Evolutionary conservation across 2,113 vertebrate species (phyloP).

Genomic region (Picathartes gymnocephalus): DNA sequence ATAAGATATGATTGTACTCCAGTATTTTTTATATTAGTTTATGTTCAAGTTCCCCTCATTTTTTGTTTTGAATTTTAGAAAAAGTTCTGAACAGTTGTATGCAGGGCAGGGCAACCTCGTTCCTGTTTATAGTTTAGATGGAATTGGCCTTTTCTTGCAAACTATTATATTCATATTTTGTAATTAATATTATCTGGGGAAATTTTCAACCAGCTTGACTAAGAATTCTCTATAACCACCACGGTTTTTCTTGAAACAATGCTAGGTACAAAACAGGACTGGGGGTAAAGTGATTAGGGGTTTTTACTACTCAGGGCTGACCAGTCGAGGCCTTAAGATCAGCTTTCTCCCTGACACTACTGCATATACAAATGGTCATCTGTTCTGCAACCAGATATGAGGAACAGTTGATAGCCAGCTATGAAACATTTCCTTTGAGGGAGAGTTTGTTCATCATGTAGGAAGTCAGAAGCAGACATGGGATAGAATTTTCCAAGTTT

Average conservation of each 20-base stretch:
- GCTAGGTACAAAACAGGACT: not conserved
- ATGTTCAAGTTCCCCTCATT: not conserved
- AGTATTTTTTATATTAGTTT: not conserved
- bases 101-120: not conserved
- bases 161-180: not conserved
- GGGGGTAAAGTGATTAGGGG: not conserved
- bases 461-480: not conserved
- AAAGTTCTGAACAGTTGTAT: not conserved
- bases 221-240: not conserved
- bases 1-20: not conserved
- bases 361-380: not conserved
- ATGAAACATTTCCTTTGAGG: not conserved
- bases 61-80: not conserved
- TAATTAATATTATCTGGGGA: not conserved
- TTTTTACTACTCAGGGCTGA: not conserved
- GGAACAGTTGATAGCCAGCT: not conserved
- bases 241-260: not conserved
- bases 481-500: not conserved
- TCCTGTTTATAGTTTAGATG: not conserved
- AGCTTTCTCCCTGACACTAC: not conserved
- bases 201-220: not conserved
- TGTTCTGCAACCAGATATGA: not conserved
- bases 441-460: fast-evolving
- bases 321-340: not conserved
- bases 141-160: not conserved